Evolutionary conservation across 1,140 invertebrate genomes (phyloP), one percentile per base, ranked within the genome.

Genomic region (Tetramorium alpestre): DNA sequence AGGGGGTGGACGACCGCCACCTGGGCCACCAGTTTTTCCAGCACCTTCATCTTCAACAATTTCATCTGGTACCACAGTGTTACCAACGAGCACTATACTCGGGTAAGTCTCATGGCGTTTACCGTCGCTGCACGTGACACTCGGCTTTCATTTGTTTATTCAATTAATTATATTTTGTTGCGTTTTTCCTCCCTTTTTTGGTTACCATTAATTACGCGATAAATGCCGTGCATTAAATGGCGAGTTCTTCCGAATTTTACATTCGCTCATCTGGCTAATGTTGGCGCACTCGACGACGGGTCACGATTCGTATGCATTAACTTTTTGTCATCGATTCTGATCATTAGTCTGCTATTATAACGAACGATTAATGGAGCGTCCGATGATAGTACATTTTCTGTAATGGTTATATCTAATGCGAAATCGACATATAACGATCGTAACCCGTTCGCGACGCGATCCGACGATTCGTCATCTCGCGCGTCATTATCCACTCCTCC

Each of bases 11-110:
- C 89, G 95, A 64, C 93, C 95, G 22, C 94, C 95, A 82, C 95
- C 95, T 72, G 95, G 95, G 85, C 95, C 95, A 25, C 95, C 95
- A 77, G 94, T 95, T 70, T 95, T 95, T 87, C 94, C 95, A 13
- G 94, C 95, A 25, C 91, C 94, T 28, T 84, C 94, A 28, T 84
- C 94, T 0, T 89, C 94, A 10, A 89, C 94, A 25, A 94, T 95
- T n/a, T 85, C 91, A 77, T 92, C 94, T 76, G 85, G 91, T 28
- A 85, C 93, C 41, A 88, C 93, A 60, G 92, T 92, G 64, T 92
- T 95, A 91, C 92, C 94, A 51, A 89, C 93, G 38, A 94, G 89
- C 13, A 94, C 93, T 56, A 93, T 94, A 82, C 90, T 94, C 85
- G 92, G 94, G 94, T 95, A 92, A 93, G 92, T 88, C 44, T 84